These are phyloP conservation scores for Baronia brevicornis DNA, from an alignment of 2,888 invertebrate species.

Conservation along the genomic window DNA sequence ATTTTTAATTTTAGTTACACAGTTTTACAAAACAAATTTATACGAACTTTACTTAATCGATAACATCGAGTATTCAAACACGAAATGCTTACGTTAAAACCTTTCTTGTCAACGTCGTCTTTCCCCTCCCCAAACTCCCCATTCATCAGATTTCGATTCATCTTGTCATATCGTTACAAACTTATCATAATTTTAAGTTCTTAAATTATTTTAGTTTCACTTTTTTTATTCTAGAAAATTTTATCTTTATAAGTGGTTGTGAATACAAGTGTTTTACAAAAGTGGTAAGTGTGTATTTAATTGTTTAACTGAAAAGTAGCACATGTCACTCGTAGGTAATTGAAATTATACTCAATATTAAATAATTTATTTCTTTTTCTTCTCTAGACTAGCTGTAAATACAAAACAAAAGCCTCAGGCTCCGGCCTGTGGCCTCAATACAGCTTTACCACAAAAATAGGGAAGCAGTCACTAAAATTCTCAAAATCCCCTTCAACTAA, in stretches of 20 bases:
- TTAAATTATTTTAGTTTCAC: conserved; percentile 59
- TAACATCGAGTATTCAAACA: conserved; percentile 11
- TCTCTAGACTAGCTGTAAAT: conserved; percentile 23
- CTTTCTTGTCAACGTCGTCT: conserved; percentile 34
- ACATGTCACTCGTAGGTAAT: conserved; percentile 38
- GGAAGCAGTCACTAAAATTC: conserved; percentile 24
- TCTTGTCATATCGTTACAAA: conserved; percentile 48
- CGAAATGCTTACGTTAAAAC: conserved; percentile 8
- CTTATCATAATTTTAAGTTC: conserved; percentile 50
- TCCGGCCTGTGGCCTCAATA: conserved; percentile 68
- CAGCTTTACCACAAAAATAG: conserved; percentile 18
- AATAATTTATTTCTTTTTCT: conserved; percentile 24
- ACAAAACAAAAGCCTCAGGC: conserved; percentile 44
- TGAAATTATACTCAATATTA: conserved; percentile 24
- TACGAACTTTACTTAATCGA: too few species aligned
- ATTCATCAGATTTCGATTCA: conserved; percentile 45
- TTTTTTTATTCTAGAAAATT: conserved; percentile 43
- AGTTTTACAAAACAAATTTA: too few species aligned
- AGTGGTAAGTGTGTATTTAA: conserved; percentile 40
- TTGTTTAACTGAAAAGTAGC: conserved; percentile 29
- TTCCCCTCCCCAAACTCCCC: conserved; percentile 30
- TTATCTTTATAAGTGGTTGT: conserved; percentile 30
- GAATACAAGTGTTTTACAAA: conserved; percentile 23
- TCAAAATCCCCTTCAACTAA: conserved; percentile 19
- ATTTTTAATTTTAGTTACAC: too few species aligned